Evolutionary conservation across 2,113 vertebrate species (phyloP).

Genomic region (Pogona vitticeps): DNA sequence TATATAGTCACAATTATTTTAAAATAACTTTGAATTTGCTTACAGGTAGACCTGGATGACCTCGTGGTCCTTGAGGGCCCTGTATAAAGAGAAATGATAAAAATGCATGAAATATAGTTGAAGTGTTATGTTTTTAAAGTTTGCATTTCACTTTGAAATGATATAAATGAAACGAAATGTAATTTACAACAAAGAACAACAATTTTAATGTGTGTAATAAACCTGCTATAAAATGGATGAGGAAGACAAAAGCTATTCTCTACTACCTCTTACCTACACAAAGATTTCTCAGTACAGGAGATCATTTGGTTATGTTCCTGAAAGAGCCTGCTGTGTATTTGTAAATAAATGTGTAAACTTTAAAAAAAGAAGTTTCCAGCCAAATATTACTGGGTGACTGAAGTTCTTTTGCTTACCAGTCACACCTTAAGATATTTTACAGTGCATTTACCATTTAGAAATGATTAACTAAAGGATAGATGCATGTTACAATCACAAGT

Average conservation of each 20-base stretch:
- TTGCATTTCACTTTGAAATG: neutral
- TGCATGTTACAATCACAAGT: neutral
- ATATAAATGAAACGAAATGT: neutral
- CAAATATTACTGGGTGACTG: neutral
- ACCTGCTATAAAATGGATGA: neutral
- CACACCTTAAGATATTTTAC: neutral
- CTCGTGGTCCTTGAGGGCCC: slow-evolving; percentile 90
- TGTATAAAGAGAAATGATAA: slow-evolving; percentile 69
- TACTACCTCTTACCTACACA: neutral
- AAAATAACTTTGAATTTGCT: slow-evolving; percentile 62
- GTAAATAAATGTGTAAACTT: neutral
- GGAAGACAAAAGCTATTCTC: neutral
- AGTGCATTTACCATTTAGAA: neutral
- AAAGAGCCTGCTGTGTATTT: slow-evolving; percentile 2
- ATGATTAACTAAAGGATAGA: neutral
- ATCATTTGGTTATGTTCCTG: slow-evolving; percentile 3
- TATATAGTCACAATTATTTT: slow-evolving; percentile 10
- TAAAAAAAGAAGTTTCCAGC: neutral
- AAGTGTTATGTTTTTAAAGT: neutral
- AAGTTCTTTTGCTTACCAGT: slow-evolving; percentile 3
- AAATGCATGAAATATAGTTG: slow-evolving; percentile 14
- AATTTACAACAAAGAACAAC: neutral
- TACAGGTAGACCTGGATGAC: slow-evolving; percentile 89
- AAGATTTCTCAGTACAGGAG: neutral
- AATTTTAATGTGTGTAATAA: neutral